Conservation (phyloP, 1,140 invertebrate genomes). For the Helicorthomorpha holstii region DNA sequence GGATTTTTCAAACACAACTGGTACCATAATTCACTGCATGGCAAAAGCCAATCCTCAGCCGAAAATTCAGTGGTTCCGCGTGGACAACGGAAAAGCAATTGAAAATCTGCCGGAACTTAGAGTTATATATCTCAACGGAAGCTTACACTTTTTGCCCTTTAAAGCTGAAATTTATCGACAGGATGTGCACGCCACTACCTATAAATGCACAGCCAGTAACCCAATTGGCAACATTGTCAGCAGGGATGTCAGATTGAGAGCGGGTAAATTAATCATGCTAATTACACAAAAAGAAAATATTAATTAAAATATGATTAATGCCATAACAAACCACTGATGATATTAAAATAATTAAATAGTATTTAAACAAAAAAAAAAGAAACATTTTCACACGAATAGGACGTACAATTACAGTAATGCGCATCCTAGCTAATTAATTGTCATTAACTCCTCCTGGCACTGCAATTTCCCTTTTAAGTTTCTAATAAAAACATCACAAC, state of each 20-base stretch:
- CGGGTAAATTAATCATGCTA: not conserved
- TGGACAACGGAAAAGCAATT: slow-evolving; percentile 29
- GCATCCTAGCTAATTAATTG: no score
- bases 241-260: not conserved
- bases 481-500: no score
- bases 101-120: not conserved
- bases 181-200: not conserved
- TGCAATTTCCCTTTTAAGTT: no score
- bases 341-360: no score
- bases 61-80: slow-evolving; percentile 78
- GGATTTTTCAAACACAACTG: slow-evolving; percentile 86
- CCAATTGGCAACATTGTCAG: not conserved
- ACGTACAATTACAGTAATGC: no score
- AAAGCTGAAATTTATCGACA: not conserved
- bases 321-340: no score
- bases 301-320: no score
- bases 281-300: no score
- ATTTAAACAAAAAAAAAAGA: no score
- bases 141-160: not conserved
- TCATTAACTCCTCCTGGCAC: no score
- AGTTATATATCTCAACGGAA: not conserved
- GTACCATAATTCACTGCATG: slow-evolving; percentile 77
- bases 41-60: slow-evolving; percentile 76
- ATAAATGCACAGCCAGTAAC: not conserved
- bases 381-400: no score